A percentile compares a stretch with the other conserved stretches of the same genome.
Evolutionary conservation across 2,113 vertebrate species (phyloP).

Genomic region (Cryptomyrus ogoouensis): DNA sequence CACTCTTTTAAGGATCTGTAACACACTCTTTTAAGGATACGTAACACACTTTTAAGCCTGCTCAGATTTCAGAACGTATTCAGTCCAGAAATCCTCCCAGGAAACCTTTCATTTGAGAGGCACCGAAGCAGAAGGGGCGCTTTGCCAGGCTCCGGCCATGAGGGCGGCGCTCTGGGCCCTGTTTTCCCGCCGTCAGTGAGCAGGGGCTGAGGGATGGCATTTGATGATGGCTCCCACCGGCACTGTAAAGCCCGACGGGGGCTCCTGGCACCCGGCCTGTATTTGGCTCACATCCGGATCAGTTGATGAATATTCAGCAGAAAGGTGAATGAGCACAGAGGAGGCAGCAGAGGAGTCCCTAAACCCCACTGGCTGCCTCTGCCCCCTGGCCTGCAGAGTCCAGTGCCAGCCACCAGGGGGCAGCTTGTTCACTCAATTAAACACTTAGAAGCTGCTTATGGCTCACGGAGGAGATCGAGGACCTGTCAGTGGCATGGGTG

Average conservation of each 20-base stretch:
- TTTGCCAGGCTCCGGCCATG: not conserved
- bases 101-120: not conserved
- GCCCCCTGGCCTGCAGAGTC: not conserved
- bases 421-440: not conserved
- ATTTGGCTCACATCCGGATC: constrained; percentile 31
- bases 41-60: not conserved
- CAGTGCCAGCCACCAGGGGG: not conserved
- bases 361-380: not conserved
- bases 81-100: not conserved
- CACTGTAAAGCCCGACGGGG: constrained; percentile 47
- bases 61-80: not conserved
- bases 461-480: not conserved
- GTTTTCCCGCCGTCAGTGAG: not conserved
- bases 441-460: not conserved
- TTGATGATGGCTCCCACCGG: constrained; percentile 51
- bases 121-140: not conserved
- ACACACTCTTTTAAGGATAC: not conserved
- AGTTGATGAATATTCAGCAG: constrained; percentile 52
- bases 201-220: constrained; percentile 45
- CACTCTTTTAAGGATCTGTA: not conserved
- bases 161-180: not conserved
- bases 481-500: not conserved
- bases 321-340: not conserved
- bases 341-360: not conserved
- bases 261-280: constrained; percentile 23